Evolutionary conservation across 2,113 vertebrate genomes (phyloP).

Genomic region (Heptranchias perlo): DNA sequence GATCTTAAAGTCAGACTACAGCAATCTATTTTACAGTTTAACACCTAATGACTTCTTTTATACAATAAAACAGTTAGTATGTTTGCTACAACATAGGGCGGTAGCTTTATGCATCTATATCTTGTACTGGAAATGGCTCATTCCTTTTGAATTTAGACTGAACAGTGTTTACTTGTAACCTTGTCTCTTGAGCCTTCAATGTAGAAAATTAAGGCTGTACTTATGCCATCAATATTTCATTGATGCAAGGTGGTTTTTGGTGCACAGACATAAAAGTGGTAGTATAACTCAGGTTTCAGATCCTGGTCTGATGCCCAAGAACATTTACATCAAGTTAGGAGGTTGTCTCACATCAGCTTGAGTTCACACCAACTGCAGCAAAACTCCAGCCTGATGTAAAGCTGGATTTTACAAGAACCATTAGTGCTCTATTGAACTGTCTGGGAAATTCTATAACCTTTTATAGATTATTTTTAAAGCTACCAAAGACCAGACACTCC

Average conservation of each 20-base stretch:
- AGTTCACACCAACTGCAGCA: not conserved
- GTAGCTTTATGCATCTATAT: not conserved
- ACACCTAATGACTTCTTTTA: slow-evolving; percentile 29
- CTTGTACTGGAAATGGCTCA: not conserved
- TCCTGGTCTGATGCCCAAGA: not conserved
- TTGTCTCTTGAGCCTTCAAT: not conserved
- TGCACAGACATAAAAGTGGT: not conserved
- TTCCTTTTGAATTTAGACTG: not conserved
- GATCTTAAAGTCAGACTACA: slow-evolving; percentile 31
- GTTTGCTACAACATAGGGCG: not conserved
- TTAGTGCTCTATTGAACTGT: not conserved
- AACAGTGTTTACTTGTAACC: not conserved
- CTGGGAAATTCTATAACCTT: not conserved
- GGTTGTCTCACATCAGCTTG: not conserved
- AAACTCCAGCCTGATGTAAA: not conserved
- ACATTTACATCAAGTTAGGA: not conserved
- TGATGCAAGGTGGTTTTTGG: not conserved
- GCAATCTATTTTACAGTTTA: slow-evolving; percentile 30
- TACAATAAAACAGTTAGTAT: slow-evolving; percentile 1
- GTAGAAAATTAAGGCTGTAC: not conserved
- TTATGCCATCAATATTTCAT: not conserved
- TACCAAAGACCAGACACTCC: not conserved
- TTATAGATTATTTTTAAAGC: not conserved
- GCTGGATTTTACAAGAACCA: not conserved
- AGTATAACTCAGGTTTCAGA: not conserved